Evolutionary conservation across 2,797 vertebrate genomes (phyloP).

Genomic region (Tarsius wallacei): DNA sequence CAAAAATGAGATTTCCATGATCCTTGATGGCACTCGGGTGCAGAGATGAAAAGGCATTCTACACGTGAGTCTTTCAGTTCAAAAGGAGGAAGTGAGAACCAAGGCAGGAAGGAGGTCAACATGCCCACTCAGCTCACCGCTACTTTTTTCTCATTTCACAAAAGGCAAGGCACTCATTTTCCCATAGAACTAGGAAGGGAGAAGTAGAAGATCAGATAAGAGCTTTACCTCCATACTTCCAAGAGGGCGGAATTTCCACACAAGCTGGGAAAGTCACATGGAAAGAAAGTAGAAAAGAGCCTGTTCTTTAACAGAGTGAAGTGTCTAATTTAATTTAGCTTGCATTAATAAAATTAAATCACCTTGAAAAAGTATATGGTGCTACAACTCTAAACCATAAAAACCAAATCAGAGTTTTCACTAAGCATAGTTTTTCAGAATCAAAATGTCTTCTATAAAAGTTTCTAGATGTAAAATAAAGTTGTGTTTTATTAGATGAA

Average conservation of each 20-base stretch:
- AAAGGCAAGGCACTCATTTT: background rate
- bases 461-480: background rate
- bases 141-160: background rate
- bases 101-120: background rate
- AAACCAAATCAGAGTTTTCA: background rate
- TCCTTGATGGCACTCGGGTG: accelerated
- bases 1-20: background rate
- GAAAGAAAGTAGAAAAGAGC: background rate
- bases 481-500: background rate
- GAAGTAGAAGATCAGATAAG: background rate
- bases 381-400: too few relatives aligned
- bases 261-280: background rate
- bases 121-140: background rate
- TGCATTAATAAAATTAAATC: background rate
- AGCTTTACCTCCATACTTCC: background rate
- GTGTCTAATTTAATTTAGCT: background rate
- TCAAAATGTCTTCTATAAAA: background rate
- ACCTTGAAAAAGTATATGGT: background rate
- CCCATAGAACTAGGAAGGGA: background rate
- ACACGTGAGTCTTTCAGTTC: too few relatives aligned
- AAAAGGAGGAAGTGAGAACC: background rate
- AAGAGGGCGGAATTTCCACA: background rate
- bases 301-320: background rate
- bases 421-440: background rate
- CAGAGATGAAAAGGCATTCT: background rate